Conservation (phyloP, 2,797 vertebrate species). For the Protosalanx chinensis region DNA sequence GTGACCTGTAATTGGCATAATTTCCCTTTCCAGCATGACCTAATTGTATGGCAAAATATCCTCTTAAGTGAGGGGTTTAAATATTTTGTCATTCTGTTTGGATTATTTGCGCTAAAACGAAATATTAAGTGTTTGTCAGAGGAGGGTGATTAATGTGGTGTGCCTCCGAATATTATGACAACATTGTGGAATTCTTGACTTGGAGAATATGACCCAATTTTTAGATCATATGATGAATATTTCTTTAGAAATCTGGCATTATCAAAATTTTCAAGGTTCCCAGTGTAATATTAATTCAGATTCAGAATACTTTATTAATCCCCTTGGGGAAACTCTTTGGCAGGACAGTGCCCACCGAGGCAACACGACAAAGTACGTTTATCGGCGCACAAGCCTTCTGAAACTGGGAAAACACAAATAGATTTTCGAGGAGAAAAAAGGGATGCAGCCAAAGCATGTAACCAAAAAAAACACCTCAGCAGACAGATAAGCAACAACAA, state of each 20-base stretch:
- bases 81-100: conserved; percentile 10
- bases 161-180: conserved; percentile 18
- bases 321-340: too few relatives aligned
- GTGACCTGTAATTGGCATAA: conserved; percentile 31
- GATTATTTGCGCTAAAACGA: conserved; percentile 10
- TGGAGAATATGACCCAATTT: not conserved
- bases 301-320: too few relatives aligned
- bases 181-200: not conserved
- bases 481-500: too few relatives aligned
- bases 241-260: not conserved
- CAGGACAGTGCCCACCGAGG: too few relatives aligned
- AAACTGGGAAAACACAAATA: too few relatives aligned
- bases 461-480: too few relatives aligned
- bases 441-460: too few relatives aligned
- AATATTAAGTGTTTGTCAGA: conserved; percentile 3
- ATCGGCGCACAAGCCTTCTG: too few relatives aligned
- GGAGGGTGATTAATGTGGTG: not conserved
- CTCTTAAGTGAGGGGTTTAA: conserved; percentile 17
- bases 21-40: not conserved
- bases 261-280: conserved; percentile 3
- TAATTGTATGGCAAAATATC: conserved; percentile 17
- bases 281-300: not conserved
- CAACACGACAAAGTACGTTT: too few relatives aligned
- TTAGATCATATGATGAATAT: not conserved
- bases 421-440: too few relatives aligned